A percentile compares a stretch with the other conserved stretches of the same genome.
These are phyloP conservation scores for Stichopus chloronotus DNA, from an alignment of 35 echinoderm and acorn worm genomes.

Conservation along the genomic window DNA sequence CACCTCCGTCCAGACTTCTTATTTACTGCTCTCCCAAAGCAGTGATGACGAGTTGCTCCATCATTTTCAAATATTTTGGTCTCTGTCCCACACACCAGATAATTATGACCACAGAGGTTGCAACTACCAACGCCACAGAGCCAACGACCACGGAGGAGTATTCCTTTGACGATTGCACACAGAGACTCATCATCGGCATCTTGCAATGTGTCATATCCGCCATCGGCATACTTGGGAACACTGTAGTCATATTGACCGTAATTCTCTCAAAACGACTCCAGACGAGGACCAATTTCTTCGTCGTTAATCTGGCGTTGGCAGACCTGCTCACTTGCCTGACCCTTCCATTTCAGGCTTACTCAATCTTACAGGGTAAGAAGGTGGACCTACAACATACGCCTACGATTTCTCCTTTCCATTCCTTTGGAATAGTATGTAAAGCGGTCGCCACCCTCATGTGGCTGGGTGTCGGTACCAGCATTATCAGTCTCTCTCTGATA, in stretches of 20 bases:
- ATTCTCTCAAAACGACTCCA: conserved; percentile 24
- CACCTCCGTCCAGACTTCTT: too few species aligned
- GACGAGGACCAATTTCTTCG: conserved; percentile 25
- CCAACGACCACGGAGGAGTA: not conserved
- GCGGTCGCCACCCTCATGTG: conserved; percentile 15
- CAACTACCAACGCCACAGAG: too few species aligned
- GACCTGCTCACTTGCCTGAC: conserved; percentile 26
- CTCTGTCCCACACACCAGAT: too few species aligned
- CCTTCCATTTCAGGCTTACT: conserved; percentile 40
- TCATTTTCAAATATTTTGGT: too few species aligned
- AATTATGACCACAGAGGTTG: too few species aligned
- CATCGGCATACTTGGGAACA: conserved; percentile 29
- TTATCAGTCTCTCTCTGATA: conserved; percentile 35
- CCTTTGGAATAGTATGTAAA: not conserved
- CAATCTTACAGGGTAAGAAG: not conserved
- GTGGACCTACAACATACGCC: not conserved
- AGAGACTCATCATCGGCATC: not conserved
- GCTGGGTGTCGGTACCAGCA: conserved; percentile 30
- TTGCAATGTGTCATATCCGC: not conserved
- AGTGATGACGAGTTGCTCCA: too few species aligned
- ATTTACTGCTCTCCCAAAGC: too few species aligned
- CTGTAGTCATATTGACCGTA: conserved; percentile 11
- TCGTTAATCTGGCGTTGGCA: conserved; percentile 4
- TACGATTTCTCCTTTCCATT: too few species aligned
- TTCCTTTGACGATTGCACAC: not conserved